A percentile compares a stretch with the other conserved stretches of the same genome.
phyloP scores from a whole-genome alignment of 2,113 vertebrate species.

The Protobothrops mucrosquamatus region DNA sequence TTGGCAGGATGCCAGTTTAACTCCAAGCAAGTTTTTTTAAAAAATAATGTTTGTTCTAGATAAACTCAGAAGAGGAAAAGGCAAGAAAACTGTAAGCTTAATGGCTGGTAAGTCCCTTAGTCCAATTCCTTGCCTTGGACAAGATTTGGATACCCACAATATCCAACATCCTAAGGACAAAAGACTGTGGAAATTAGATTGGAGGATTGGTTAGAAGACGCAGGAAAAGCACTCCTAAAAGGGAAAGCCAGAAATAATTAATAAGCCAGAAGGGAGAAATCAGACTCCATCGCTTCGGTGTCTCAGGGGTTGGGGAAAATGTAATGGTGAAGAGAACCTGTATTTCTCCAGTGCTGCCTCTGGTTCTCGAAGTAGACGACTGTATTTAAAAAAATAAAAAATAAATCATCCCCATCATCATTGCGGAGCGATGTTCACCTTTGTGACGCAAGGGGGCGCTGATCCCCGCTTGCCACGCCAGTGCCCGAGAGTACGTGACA shows the following conservation, averaged over 20 bases:
- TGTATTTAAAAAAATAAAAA: too few species aligned
- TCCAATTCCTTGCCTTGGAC: neutral
- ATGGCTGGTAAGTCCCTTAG: neutral
- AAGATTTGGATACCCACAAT: neutral
- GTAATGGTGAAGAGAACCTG: neutral
- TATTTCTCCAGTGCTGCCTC: neutral
- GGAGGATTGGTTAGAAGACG: neutral
- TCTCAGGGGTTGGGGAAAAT: neutral
- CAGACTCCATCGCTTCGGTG: neutral
- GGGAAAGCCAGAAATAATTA: neutral
- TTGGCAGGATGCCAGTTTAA: neutral
- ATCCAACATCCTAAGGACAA: neutral
- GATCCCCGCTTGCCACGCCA: neutral
- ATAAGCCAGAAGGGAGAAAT: neutral
- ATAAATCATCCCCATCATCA: neutral
- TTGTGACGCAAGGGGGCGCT: neutral
- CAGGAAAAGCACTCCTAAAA: neutral
- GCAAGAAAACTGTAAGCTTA: neutral
- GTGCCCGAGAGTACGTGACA: constrained; percentile 43
- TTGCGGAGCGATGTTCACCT: neutral
- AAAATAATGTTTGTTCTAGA: neutral
- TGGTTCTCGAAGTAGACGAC: neutral
- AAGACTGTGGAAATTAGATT: neutral
- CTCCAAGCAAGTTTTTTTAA: neutral
- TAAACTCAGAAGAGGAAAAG: neutral